These are phyloP conservation scores for Galaxea fascicularis DNA, from an alignment of 92 coral and sea anemone species.

Conservation along the genomic window DNA sequence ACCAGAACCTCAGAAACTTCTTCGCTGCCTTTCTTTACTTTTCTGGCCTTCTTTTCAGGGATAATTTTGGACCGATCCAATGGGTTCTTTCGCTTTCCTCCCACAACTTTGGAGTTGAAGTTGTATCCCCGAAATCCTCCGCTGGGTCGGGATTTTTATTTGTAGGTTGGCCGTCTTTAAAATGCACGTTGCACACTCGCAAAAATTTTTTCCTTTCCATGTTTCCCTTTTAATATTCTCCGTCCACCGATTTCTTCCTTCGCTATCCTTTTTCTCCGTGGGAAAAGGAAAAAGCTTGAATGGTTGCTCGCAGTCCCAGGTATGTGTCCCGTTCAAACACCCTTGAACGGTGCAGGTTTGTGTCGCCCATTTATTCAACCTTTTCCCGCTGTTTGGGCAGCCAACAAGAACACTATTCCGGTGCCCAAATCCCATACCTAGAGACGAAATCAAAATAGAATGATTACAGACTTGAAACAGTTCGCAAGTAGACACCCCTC, in stretches of 20 bases:
- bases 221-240: constrained; percentile 13
- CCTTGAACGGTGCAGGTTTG: constrained; percentile 20
- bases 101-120: background rate
- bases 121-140: background rate
- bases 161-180: no score
- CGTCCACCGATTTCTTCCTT: constrained; percentile 26
- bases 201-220: constrained; percentile 9
- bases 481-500: no score
- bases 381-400: constrained; percentile 54
- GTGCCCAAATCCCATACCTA: constrained; percentile 17
- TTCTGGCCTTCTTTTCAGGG: background rate
- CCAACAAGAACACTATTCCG: constrained; percentile 29
- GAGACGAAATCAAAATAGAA: constrained; percentile 6
- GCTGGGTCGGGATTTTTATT: background rate
- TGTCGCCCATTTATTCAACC: constrained; percentile 42
- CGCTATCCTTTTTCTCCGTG: no score
- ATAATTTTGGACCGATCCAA: background rate
- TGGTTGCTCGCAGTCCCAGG: constrained; percentile 63
- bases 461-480: background rate
- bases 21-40: background rate
- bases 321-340: constrained; percentile 31
- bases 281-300: no score
- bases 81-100: background rate
- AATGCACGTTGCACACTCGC: background rate
- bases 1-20: background rate